These are phyloP conservation scores for Ardeotis arabs DNA, from an alignment of 2,113 vertebrate genomes.

Conservation along the genomic window DNA sequence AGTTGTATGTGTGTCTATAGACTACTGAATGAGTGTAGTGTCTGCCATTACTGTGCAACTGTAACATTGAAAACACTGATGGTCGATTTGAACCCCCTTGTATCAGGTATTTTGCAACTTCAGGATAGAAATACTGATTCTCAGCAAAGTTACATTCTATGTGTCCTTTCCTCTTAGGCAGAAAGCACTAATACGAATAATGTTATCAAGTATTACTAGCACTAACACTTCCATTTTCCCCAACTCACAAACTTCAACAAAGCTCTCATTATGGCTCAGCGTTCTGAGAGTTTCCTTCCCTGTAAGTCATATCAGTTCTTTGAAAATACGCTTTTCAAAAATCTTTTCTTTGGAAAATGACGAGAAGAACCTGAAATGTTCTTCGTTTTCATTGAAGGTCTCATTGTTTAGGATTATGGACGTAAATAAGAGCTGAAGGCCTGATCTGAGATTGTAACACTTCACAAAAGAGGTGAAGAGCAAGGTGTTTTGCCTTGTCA, in stretches of 20 bases:
- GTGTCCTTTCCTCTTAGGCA: background rate
- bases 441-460: background rate
- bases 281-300: background rate
- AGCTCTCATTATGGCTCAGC: background rate
- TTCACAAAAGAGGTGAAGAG: background rate
- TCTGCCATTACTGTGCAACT: background rate
- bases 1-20: too few relatives aligned
- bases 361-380: background rate
- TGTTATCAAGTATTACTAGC: background rate
- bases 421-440: background rate
- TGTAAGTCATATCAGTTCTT: background rate
- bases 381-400: background rate
- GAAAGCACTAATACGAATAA: background rate
- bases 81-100: background rate
- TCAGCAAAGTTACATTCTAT: background rate
- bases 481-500: background rate
- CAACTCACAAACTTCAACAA: background rate
- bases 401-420: background rate
- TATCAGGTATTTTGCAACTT: background rate
- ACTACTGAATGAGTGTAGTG: background rate
- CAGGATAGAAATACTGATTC: background rate
- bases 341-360: background rate
- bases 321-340: background rate
- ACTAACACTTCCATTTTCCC: background rate
- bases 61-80: background rate